Conservation (phyloP, 1,140 invertebrate genomes). For the Heliconius nattereri region DNA sequence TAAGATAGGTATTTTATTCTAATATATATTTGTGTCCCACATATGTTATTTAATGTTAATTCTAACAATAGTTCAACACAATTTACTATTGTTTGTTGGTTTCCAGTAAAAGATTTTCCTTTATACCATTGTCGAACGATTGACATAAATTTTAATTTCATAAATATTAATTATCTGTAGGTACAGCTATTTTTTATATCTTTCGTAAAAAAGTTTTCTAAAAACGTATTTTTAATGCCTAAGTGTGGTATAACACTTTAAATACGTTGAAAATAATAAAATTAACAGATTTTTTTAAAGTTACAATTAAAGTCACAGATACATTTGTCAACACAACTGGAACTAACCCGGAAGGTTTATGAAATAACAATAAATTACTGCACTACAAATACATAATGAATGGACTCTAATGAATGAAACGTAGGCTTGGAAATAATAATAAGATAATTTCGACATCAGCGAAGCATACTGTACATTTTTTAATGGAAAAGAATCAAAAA, state of each 20-base stretch:
- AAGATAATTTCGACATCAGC: constrained; percentile 30
- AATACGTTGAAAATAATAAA: too few species aligned
- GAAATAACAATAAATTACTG: constrained; percentile 24
- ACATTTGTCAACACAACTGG: constrained; percentile 18
- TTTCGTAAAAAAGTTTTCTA: neutral
- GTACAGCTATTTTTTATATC: neutral
- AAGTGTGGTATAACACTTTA: too few species aligned
- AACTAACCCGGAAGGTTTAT: constrained; percentile 28
- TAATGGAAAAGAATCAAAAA: constrained; percentile 30
- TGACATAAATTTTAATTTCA: neutral
- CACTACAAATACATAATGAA: constrained; percentile 29
- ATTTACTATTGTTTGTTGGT: constrained; percentile 9
- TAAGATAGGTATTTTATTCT: neutral
- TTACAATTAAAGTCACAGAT: constrained; percentile 6
- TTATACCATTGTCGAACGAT: neutral
- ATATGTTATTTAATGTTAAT: neutral
- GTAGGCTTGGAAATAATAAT: constrained; percentile 30
- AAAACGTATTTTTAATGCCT: too few species aligned
- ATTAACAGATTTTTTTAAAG: neutral
- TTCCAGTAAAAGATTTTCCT: neutral
- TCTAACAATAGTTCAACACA: neutral
- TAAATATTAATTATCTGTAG: constrained; percentile 5
- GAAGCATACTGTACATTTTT: constrained; percentile 24
- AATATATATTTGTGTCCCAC: neutral
- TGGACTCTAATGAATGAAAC: constrained; percentile 41